Percentiles rank a stretch among this genome's conserved stretches.
These are phyloP conservation scores for Oryzias sinensis DNA, from an alignment of 2,797 vertebrate genomes.

Conservation along the genomic window DNA sequence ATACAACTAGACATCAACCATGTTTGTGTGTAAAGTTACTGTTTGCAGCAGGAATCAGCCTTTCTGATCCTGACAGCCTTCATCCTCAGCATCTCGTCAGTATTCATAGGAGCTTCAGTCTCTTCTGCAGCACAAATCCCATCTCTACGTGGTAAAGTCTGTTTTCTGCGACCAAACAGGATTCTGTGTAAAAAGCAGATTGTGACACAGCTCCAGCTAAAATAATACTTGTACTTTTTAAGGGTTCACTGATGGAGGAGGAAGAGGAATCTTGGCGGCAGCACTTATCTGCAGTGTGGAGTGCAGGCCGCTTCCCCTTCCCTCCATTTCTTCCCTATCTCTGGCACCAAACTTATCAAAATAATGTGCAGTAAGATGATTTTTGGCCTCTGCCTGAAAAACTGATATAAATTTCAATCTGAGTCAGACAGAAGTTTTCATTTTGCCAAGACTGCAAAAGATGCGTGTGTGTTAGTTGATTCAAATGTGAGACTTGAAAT, in stretches of 20 bases:
- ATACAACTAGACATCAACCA: too few relatives aligned
- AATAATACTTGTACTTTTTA: slow-evolving; percentile 3
- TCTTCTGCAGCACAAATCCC: too few relatives aligned
- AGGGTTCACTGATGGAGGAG: slow-evolving; percentile 70
- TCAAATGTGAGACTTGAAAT: slow-evolving; percentile 56
- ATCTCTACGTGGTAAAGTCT: too few relatives aligned
- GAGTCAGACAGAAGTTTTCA: slow-evolving; percentile 81
- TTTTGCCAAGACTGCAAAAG: slow-evolving; percentile 81
- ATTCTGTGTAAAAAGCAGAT: too few relatives aligned
- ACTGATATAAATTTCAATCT: slow-evolving; percentile 85
- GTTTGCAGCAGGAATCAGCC: too few relatives aligned
- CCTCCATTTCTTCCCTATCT: slow-evolving; percentile 80
- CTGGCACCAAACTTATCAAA: slow-evolving; percentile 84
- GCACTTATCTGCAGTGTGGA: slow-evolving; percentile 78
- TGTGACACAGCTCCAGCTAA: too few relatives aligned
- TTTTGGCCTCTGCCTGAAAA: slow-evolving; percentile 78
- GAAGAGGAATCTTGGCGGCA: slow-evolving; percentile 76
- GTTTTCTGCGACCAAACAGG: too few relatives aligned
- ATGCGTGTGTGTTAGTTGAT: slow-evolving; percentile 43
- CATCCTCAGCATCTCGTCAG: too few relatives aligned
- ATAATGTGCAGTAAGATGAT: slow-evolving; percentile 81
- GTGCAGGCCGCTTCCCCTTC: slow-evolving; percentile 74
- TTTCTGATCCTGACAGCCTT: too few relatives aligned
- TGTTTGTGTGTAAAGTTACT: too few relatives aligned
- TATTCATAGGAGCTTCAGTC: too few relatives aligned